Conservation (phyloP, 1,140 invertebrate genomes). For the Coptotermes formosanus region DNA sequence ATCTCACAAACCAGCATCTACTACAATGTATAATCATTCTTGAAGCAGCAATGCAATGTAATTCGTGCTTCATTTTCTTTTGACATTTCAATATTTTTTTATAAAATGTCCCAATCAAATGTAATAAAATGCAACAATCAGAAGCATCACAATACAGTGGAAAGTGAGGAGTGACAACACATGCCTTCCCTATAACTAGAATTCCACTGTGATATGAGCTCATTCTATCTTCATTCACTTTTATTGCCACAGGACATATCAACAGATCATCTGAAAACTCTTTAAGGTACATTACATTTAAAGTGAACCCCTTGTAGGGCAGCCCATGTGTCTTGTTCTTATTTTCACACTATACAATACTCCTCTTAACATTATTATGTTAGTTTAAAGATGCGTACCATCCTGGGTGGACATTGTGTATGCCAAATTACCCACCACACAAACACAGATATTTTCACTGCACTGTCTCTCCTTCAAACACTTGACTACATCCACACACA, state of each 20-base stretch:
- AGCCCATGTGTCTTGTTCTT: background rate
- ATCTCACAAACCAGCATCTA: too few species aligned
- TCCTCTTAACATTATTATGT: background rate
- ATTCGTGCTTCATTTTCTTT: too few species aligned
- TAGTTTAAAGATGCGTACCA: background rate
- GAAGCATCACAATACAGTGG: too few species aligned
- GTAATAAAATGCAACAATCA: too few species aligned
- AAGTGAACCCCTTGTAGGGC: constrained; percentile 8
- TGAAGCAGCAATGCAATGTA: too few species aligned
- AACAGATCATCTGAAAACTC: background rate
- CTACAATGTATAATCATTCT: too few species aligned
- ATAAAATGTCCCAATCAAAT: too few species aligned
- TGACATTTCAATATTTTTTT: too few species aligned
- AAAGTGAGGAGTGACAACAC: too few species aligned
- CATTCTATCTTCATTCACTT: background rate
- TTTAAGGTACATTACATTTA: background rate
- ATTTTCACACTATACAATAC: background rate
- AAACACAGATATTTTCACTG: background rate
- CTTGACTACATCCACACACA: background rate
- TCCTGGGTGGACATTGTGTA: background rate
- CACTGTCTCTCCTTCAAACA: background rate
- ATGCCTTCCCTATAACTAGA: too few species aligned
- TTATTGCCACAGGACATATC: background rate
- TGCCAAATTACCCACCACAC: background rate
- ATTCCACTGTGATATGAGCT: background rate